These are phyloP conservation scores for Halichoerus grypus DNA, from an alignment of 2,113 vertebrate species.

Conservation along the genomic window DNA sequence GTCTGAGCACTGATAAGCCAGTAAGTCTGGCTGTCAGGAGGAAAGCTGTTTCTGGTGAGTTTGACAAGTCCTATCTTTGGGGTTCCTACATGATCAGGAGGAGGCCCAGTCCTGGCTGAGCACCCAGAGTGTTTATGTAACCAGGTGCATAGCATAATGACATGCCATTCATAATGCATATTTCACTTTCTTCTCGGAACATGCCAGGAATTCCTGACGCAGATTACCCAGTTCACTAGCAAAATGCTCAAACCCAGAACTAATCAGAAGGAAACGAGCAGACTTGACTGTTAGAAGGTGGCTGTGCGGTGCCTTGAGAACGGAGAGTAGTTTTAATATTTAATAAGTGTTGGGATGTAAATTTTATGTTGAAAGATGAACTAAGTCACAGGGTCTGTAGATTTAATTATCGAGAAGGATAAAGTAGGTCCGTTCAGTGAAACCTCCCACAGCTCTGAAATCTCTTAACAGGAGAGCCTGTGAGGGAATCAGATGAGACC, in stretches of 20 bases:
- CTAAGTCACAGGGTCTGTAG: background rate
- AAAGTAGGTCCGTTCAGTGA: background rate
- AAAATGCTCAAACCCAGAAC: background rate
- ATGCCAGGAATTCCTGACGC: conserved; percentile 55
- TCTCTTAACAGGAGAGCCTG: background rate
- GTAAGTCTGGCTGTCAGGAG: background rate
- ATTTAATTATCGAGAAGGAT: conserved; percentile 49
- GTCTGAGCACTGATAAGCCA: background rate
- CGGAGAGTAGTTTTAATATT: background rate
- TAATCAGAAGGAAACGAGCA: background rate
- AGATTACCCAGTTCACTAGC: background rate
- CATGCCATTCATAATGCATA: background rate
- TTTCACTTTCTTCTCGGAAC: conserved; percentile 34
- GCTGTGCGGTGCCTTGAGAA: background rate
- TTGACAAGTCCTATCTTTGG: background rate
- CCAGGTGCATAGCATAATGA: background rate
- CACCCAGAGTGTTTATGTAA: no score
- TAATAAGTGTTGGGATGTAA: background rate
- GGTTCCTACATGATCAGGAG: background rate
- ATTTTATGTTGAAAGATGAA: conserved; percentile 57
- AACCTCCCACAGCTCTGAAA: background rate
- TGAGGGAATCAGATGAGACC: background rate
- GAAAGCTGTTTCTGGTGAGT: background rate
- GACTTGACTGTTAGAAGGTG: background rate
- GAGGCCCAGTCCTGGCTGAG: background rate